Evolutionary conservation across 2,888 invertebrate genomes (phyloP).

Genomic region (Caenorhabditis parvicauda): DNA sequence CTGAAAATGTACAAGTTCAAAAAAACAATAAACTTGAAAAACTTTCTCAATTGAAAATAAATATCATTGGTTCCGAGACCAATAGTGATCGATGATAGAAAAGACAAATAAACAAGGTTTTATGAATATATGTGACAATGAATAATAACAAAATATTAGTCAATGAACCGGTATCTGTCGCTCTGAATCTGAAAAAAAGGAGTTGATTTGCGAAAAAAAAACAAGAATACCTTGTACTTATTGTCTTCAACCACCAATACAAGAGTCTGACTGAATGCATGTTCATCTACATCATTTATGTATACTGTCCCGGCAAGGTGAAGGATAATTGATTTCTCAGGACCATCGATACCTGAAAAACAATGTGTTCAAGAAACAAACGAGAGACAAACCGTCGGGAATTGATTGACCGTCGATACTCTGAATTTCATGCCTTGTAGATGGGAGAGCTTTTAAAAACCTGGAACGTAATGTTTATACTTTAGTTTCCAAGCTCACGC

Average conservation of each 20-base stretch:
- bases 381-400: constrained; percentile 22
- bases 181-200: constrained; percentile 33
- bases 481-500: background rate
- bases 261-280: constrained; percentile 35
- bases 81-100: background rate
- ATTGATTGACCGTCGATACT: constrained; percentile 78
- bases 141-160: constrained; percentile 17
- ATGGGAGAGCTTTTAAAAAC: constrained; percentile 80
- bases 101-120: constrained; percentile 4
- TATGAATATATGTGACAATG: background rate
- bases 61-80: background rate
- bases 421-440: constrained; percentile 76
- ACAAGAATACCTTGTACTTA: constrained; percentile 32
- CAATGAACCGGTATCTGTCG: constrained; percentile 46
- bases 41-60: background rate
- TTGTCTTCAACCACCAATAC: constrained; percentile 30
- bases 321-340: constrained; percentile 14
- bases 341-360: too few relatives aligned
- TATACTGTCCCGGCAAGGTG: constrained; percentile 24
- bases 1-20: background rate
- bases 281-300: constrained; percentile 11
- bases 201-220: background rate
- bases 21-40: background rate
- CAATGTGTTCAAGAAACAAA: too few relatives aligned
- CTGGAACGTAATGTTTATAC: constrained; percentile 59